Evolutionary conservation across 2,797 vertebrate genomes (phyloP), one percentile per base, ranked within the genome.

Genomic region (Enoplosus armatus): DNA sequence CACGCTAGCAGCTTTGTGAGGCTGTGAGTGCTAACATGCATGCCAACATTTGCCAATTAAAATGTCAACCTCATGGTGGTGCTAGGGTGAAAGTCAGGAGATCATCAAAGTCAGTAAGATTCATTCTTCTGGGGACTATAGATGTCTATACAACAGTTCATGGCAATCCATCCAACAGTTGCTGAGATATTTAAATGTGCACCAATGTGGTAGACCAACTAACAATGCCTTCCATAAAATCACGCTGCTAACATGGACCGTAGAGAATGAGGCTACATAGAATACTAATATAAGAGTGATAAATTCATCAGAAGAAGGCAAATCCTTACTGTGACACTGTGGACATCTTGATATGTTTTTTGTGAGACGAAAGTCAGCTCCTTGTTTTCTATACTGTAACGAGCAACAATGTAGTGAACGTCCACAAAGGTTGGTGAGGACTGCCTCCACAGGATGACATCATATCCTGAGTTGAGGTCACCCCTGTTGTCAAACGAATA

Each of bases 391-490:
- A 86, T 72, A 11, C 22, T 37, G 26, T 77, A 88, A 35, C 3
- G 15, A 68, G 69, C 81, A 3, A 88, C 20, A 15, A 75, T 5
- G 56, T 85, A 1, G 0, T 58, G 29, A 47, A 68, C 35, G 0
- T 86, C 68, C 24, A 81, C 2, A 29, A 3, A 0, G 6, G 24
- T 31, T 68, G 70, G 50, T 68, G 70, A 50, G 14, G 3, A 53
- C 55, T 83, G 39, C n/a, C 4, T 81, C 84, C 81, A 86, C 24
- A 82, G 47, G 45, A 83, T 0, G 6, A 88, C 26, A 31, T 88
- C 79, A 18, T 88, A 86, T 61, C 76, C 75, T 14, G 69, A 6
- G 73, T 82, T 65, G 31, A 86, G 14, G 1, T 86, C 74, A 20
- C 79, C 45, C 0, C 20, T 24, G 6, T 31, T 0, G 56, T 86